A percentile compares a stretch with the other conserved stretches of the same genome.
Conservation (phyloP, 2,888 invertebrate species). For the Mythimna ferrago region DNA sequence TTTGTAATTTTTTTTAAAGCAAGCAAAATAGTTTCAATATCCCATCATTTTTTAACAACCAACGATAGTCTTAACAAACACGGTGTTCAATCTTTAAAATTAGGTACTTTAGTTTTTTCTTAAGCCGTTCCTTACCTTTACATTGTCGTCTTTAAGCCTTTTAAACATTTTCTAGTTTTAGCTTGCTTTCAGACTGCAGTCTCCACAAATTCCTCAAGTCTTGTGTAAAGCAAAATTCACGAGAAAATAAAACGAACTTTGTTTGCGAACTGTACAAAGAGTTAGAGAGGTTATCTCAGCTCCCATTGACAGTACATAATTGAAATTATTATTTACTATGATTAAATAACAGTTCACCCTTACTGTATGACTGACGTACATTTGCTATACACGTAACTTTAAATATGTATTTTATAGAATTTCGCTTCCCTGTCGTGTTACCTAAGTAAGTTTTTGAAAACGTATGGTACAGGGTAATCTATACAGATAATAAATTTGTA, state of each 20-base stretch:
- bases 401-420: slow-evolving; percentile 19
- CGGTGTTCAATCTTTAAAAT: not conserved
- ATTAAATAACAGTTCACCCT: slow-evolving; percentile 72
- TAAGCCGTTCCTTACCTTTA: not conserved
- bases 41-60: not conserved
- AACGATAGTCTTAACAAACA: not conserved
- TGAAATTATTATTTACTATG: slow-evolving; percentile 86
- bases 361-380: slow-evolving; percentile 56
- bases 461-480: too few species aligned
- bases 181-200: not conserved
- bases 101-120: not conserved
- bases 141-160: not conserved
- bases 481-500: too few species aligned
- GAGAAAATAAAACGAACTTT: slow-evolving; percentile 21
- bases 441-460: slow-evolving; percentile 4
- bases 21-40: too few species aligned
- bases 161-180: not conserved
- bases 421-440: slow-evolving; percentile 29
- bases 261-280: slow-evolving; percentile 68
- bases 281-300: slow-evolving; percentile 70
- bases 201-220: not conserved
- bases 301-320: slow-evolving; percentile 83
- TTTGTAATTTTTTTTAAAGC: too few species aligned
- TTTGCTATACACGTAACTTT: slow-evolving; percentile 33
- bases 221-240: slow-evolving; percentile 4